A percentile compares a stretch with the other conserved stretches of the same genome.
phyloP scores from a whole-genome alignment of 2,888 invertebrate genomes.

The Pristionchus exspectatus region DNA sequence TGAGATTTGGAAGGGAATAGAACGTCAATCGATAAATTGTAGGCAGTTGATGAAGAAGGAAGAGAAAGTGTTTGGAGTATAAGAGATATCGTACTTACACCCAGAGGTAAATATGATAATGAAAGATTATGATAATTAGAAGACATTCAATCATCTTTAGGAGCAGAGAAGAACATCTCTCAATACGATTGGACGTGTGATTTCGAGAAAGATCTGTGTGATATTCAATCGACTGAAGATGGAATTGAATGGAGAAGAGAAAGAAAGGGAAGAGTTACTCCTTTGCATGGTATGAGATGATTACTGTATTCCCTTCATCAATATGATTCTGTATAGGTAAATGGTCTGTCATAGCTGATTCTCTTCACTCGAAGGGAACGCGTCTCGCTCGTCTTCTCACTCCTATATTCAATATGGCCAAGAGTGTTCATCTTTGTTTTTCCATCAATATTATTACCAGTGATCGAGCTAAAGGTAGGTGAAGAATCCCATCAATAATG shows the following conservation, averaged over 20 bases:
- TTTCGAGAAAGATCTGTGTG: conserved; percentile 59
- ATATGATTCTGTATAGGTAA: neutral
- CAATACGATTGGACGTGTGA: conserved; percentile 60
- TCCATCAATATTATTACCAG: neutral
- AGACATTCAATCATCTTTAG: neutral
- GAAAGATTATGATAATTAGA: neutral
- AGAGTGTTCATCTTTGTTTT: conserved; percentile 40
- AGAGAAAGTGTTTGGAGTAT: conserved; percentile 75
- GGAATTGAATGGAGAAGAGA: conserved; percentile 54
- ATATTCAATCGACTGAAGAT: conserved; percentile 54
- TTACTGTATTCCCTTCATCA: neutral
- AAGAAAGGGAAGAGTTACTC: conserved; percentile 49
- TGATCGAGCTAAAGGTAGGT: conserved; percentile 19
- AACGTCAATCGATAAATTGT: neutral
- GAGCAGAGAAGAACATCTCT: conserved; percentile 55
- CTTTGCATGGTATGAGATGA: conserved; percentile 28
- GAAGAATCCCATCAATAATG: neutral
- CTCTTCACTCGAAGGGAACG: neutral
- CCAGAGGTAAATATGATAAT: conserved; percentile 59
- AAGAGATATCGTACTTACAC: conserved; percentile 66
- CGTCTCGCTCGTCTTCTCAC: conserved; percentile 40
- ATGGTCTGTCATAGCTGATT: conserved; percentile 40
- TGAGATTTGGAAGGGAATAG: neutral
- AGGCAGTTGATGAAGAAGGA: conserved; percentile 68
- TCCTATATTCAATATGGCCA: conserved; percentile 54